These are phyloP conservation scores for Seira ritae DNA, from an alignment of 2,888 invertebrate genomes.

Conservation along the genomic window DNA sequence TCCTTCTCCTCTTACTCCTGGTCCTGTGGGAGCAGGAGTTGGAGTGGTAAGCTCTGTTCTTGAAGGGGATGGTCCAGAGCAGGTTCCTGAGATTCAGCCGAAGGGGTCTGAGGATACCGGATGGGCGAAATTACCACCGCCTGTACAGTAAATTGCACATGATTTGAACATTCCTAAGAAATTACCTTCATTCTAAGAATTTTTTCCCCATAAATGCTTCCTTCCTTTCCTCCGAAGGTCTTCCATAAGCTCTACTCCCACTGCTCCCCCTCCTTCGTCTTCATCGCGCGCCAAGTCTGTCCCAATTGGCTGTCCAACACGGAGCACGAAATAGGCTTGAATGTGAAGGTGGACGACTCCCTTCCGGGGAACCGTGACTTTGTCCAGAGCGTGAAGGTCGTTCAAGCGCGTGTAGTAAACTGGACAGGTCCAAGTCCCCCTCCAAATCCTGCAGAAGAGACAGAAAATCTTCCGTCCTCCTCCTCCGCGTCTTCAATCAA, in stretches of 20 bases:
- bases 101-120: background rate
- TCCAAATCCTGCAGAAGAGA: no score
- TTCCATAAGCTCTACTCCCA: slow-evolving; percentile 34
- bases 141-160: slow-evolving; percentile 14
- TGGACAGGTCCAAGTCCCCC: background rate
- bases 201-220: background rate
- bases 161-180: background rate
- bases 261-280: slow-evolving; percentile 19
- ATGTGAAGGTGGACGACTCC: slow-evolving; percentile 42
- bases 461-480: background rate
- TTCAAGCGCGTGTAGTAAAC: slow-evolving; percentile 49
- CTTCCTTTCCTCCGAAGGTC: slow-evolving; percentile 25
- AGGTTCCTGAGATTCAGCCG: background rate
- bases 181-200: background rate
- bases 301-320: slow-evolving; percentile 34
- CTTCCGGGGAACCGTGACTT: slow-evolving; percentile 46
- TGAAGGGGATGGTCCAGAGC: slow-evolving; percentile 22
- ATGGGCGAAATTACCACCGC: slow-evolving; percentile 30
- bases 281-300: slow-evolving; percentile 46
- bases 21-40: no score
- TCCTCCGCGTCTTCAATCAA: background rate
- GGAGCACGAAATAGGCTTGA: slow-evolving; percentile 36
- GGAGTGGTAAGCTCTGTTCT: no score
- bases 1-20: no score
- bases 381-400: slow-evolving; percentile 44